A percentile compares a stretch with the other conserved stretches of the same genome.
These are phyloP conservation scores for Casuarius casuarius DNA, from an alignment of 2,113 vertebrate genomes.

Conservation along the genomic window DNA sequence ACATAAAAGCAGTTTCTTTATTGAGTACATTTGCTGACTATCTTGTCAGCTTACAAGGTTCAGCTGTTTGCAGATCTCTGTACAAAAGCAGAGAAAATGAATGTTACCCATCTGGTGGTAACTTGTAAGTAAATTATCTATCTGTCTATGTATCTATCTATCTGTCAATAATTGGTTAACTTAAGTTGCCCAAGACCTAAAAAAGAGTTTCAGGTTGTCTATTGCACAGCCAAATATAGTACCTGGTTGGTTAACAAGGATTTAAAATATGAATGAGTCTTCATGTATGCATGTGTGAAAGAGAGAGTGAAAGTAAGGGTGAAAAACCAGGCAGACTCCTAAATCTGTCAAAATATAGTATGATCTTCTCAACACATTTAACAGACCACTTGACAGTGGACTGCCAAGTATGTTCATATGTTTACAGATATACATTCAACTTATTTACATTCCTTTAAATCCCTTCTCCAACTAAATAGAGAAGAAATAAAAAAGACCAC, in stretches of 20 bases:
- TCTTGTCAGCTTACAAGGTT: background rate
- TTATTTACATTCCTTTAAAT: conserved; percentile 15
- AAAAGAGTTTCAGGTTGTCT: background rate
- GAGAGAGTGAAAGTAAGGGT: background rate
- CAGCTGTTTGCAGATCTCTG: background rate
- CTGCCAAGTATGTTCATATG: background rate
- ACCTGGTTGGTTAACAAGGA: background rate
- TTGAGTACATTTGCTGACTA: background rate
- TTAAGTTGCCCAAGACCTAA: background rate
- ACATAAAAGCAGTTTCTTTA: background rate
- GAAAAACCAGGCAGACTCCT: background rate
- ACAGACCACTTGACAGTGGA: background rate
- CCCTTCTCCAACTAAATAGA: background rate
- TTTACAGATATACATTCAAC: background rate
- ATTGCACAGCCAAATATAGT: background rate
- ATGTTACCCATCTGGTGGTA: background rate
- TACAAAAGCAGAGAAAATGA: background rate
- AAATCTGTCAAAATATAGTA: background rate
- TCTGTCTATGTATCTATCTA: background rate
- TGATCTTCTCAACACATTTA: background rate
- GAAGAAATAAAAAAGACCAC: background rate
- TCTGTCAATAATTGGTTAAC: background rate
- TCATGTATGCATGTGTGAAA: background rate
- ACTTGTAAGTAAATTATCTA: background rate
- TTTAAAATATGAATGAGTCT: background rate